Evolutionary conservation across 1,140 invertebrate species (phyloP).

Genomic region (Aporrectodea caliginosa): DNA sequence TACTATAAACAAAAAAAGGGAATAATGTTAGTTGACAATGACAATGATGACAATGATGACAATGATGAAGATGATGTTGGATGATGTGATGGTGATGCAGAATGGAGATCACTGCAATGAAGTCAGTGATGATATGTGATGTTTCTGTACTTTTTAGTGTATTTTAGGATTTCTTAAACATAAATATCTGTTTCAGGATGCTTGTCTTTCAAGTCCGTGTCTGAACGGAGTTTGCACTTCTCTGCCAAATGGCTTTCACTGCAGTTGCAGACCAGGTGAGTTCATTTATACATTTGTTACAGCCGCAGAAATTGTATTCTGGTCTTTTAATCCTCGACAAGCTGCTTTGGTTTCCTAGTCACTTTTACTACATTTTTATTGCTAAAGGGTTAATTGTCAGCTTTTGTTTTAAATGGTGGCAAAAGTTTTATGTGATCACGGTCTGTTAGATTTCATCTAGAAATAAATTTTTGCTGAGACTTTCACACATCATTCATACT

Average conservation of each 20-base stretch:
- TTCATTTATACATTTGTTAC: too few relatives aligned
- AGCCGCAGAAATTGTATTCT: too few relatives aligned
- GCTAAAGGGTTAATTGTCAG: too few relatives aligned
- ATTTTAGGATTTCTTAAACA: not conserved
- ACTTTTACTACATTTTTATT: too few relatives aligned
- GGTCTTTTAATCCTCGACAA: too few relatives aligned
- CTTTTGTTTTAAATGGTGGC: too few relatives aligned
- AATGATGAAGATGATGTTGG: not conserved
- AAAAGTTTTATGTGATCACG: too few relatives aligned
- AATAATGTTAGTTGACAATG: not conserved
- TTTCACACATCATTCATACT: too few relatives aligned
- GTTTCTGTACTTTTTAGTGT: not conserved
- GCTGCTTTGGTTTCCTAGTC: too few relatives aligned
- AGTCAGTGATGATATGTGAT: not conserved
- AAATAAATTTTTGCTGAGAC: too few relatives aligned
- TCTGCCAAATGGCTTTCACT: conserved; percentile 20
- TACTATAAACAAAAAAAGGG: too few relatives aligned
- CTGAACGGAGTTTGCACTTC: conserved; percentile 32
- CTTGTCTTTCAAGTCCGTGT: conserved; percentile 27
- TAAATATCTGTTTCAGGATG: not conserved
- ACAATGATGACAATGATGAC: not conserved
- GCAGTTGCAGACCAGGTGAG: conserved; percentile 32
- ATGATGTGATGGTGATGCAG: not conserved
- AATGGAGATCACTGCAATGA: not conserved
- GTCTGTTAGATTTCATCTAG: too few relatives aligned